Base-by-base conservation (phyloP, 2,888 invertebrate genomes). In the Eristalis intricaria region DNA sequence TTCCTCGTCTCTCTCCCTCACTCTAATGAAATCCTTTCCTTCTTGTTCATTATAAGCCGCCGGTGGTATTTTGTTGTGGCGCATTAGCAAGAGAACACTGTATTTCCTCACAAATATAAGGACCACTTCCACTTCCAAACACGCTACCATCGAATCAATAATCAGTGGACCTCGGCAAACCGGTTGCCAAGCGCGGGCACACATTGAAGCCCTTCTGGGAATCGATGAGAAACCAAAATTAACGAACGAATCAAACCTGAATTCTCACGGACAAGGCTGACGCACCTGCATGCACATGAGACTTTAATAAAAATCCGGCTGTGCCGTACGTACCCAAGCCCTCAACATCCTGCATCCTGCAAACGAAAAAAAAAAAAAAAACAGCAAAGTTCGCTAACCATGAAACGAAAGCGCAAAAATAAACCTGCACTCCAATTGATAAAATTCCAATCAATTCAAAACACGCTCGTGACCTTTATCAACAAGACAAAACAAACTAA, bases 381-480 rank as follows among this genome's bases (percentile, higher is more conserved):
- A 19, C 5, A n/a, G 13, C 15, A n/a, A n/a, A 70, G 70, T 70
- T 38, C 38, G 58, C 32, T 7, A 0, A 5, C 15, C 69, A 70
- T 19, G 19, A 19, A n/a, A 50, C 11, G 50, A 50, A 50, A 50
- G 19, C 19, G n/a, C n/a, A n/a, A n/a, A 11, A 2, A 32, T 32
- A 32, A 38, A 38, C 38, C 2, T 35, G 11, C 35, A 26, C 35
- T 8, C 8, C 19, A 8, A n/a, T 8, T 8, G 19, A 19, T 50
- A 50, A 2, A 7, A 19, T 50, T 19, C 19, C 50, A 50, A 50
- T 5, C 13, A 56, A 69, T 58, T 35, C 38, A 23, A 70, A 60
- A 32, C 23, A 32, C 63, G 43, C 11, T 50, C 32, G 22, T 61
- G 63, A 73, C 73, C 63, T 71, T 61, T 61, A 40, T 19, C 60